Conservation (phyloP, 2,113 vertebrate genomes). For the Podocnemis expansa region DNA sequence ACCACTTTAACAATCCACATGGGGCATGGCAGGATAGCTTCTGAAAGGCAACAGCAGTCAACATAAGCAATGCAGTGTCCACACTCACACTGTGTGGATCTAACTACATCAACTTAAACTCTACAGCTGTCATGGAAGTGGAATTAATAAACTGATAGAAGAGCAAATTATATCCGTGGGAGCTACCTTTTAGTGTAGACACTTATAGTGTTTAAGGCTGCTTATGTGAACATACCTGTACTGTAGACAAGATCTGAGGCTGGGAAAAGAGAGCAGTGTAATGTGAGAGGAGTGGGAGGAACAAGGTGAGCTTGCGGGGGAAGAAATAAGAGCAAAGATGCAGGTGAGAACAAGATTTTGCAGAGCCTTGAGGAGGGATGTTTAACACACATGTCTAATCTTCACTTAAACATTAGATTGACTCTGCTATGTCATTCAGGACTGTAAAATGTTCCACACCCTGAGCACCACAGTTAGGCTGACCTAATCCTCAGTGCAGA, state of each 20-base stretch:
- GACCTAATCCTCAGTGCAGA: neutral
- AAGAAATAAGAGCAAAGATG: neutral
- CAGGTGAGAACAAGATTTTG: neutral
- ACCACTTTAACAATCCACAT: too few relatives aligned
- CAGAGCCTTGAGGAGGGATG: neutral
- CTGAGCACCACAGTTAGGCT: neutral
- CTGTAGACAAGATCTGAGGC: neutral
- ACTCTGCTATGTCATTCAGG: neutral
- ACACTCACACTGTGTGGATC: too few relatives aligned
- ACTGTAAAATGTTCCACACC: neutral
- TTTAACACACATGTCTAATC: neutral
- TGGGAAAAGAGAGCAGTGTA: neutral
- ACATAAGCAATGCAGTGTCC: too few relatives aligned
- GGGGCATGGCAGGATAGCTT: too few relatives aligned
- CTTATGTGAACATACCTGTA: too few relatives aligned
- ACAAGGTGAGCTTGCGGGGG: neutral
- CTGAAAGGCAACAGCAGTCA: too few relatives aligned
- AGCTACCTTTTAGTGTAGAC: too few relatives aligned
- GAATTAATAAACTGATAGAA: too few relatives aligned
- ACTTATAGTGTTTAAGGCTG: too few relatives aligned
- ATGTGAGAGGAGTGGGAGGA: neutral
- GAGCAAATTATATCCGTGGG: too few relatives aligned
- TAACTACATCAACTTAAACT: too few relatives aligned
- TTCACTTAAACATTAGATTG: neutral
- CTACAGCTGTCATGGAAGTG: too few relatives aligned